Conservation (phyloP, 1,140 invertebrate genomes). For the Lordiphosa clarofinis region DNA sequence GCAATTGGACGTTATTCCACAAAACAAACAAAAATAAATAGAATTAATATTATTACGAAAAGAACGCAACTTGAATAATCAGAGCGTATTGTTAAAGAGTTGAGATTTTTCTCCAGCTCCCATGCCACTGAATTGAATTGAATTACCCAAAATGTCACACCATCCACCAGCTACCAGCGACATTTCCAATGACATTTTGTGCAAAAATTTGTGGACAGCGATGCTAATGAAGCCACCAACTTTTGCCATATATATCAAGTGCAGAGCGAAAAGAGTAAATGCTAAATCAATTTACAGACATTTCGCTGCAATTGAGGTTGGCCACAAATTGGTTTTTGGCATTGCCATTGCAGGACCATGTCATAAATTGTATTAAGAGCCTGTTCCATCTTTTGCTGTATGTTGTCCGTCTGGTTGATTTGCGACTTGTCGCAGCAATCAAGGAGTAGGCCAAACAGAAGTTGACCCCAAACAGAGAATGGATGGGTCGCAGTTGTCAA, state of each 20-base stretch:
- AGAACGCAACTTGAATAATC: conserved; percentile 48
- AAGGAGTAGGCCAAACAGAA: too few species aligned
- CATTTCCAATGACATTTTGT: conserved; percentile 69
- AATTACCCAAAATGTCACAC: conserved; percentile 28
- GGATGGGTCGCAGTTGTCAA: too few species aligned
- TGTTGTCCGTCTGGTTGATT: too few species aligned
- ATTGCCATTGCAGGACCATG: too few species aligned
- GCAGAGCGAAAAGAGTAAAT: conserved; percentile 17
- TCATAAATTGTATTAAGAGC: too few species aligned
- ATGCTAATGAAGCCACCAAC: conserved; percentile 16
- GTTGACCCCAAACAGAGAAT: too few species aligned
- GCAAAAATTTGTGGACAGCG: conserved; percentile 32
- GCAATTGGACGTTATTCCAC: conserved; percentile 51
- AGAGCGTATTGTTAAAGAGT: conserved; percentile 51
- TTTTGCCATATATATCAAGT: conserved; percentile 6
- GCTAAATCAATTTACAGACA: conserved; percentile 52
- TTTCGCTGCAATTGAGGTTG: too few species aligned
- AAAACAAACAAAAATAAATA: too few species aligned
- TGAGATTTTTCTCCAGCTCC: conserved; percentile 10
- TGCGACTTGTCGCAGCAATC: too few species aligned
- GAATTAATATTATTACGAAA: conserved; percentile 45
- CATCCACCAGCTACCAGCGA: conserved; percentile 28
- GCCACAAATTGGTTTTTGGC: too few species aligned
- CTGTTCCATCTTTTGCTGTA: too few species aligned
- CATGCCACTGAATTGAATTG: neutral